A percentile compares a stretch with the other conserved stretches of the same genome.
Conservation (phyloP, 2,797 vertebrate genomes). For the Ctenosaura bakeri region DNA sequence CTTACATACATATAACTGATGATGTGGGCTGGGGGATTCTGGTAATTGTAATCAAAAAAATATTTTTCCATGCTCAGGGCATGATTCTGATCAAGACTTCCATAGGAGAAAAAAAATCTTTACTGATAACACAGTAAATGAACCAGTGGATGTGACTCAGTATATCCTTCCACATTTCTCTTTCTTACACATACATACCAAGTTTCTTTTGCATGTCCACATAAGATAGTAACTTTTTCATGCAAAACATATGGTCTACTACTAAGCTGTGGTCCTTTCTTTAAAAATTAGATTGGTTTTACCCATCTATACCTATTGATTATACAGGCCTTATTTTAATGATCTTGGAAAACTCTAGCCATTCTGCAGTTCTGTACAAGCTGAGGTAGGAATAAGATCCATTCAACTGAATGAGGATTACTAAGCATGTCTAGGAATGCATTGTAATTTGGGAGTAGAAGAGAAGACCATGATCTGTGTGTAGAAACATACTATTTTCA, state of each 20-base stretch:
- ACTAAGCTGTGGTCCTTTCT: too few relatives aligned
- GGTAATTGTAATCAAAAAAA: too few relatives aligned
- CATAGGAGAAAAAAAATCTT: too few relatives aligned
- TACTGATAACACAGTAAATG: too few relatives aligned
- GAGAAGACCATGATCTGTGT: conserved; percentile 42
- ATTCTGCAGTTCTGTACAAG: neutral
- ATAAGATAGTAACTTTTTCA: neutral
- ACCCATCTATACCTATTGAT: too few relatives aligned
- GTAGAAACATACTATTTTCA: conserved; percentile 60
- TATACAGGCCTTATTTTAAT: neutral
- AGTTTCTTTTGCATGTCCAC: neutral
- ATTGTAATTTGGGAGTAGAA: conserved; percentile 53
- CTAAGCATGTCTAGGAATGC: neutral
- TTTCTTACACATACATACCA: too few relatives aligned
- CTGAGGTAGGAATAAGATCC: neutral
- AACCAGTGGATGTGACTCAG: too few relatives aligned
- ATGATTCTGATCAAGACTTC: too few relatives aligned
- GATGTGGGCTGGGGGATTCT: too few relatives aligned
- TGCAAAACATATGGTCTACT: neutral
- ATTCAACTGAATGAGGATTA: neutral
- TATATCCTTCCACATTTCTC: too few relatives aligned
- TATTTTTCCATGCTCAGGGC: too few relatives aligned
- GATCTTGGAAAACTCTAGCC: conserved; percentile 48
- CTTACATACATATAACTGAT: neutral
- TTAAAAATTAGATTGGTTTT: conserved; percentile 28